A percentile compares a stretch with the other conserved stretches of the same genome.
These are phyloP conservation scores for Papilio xuthus DNA, from an alignment of 1,140 invertebrate species.

Conservation along the genomic window DNA sequence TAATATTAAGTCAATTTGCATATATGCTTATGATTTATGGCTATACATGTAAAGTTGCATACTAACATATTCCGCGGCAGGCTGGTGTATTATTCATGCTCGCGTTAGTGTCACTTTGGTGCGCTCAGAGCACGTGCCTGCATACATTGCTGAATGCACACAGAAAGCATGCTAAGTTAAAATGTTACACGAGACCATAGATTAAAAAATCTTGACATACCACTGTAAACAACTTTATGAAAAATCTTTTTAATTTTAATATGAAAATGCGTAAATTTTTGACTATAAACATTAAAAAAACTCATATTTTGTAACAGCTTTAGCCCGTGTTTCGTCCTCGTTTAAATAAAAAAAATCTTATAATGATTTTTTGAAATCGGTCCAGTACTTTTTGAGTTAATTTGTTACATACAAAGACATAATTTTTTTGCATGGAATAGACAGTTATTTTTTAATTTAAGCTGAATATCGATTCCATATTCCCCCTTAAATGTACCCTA, in stretches of 20 bases:
- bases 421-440: too few relatives aligned
- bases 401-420: too few relatives aligned
- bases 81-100: conserved; percentile 52
- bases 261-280: background rate
- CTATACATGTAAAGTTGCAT: conserved; percentile 7
- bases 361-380: too few relatives aligned
- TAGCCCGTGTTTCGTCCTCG: too few relatives aligned
- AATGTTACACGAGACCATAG: background rate
- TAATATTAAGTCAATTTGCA: background rate
- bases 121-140: conserved; percentile 43
- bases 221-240: too few relatives aligned
- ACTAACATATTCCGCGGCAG: conserved; percentile 51
- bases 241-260: too few relatives aligned
- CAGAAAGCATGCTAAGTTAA: background rate
- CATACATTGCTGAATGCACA: conserved; percentile 40
- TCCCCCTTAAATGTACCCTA: too few relatives aligned
- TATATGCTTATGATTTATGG: conserved; percentile 11
- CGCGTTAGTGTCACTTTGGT: conserved; percentile 43
- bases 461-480: too few relatives aligned
- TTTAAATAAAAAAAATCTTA: too few relatives aligned
- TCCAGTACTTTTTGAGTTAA: too few relatives aligned
- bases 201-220: background rate
- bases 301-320: too few relatives aligned
- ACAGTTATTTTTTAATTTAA: too few relatives aligned
- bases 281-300: background rate